Evolutionary conservation across 2,113 vertebrate species (phyloP).

Genomic region (Megaleporinus macrocephalus): DNA sequence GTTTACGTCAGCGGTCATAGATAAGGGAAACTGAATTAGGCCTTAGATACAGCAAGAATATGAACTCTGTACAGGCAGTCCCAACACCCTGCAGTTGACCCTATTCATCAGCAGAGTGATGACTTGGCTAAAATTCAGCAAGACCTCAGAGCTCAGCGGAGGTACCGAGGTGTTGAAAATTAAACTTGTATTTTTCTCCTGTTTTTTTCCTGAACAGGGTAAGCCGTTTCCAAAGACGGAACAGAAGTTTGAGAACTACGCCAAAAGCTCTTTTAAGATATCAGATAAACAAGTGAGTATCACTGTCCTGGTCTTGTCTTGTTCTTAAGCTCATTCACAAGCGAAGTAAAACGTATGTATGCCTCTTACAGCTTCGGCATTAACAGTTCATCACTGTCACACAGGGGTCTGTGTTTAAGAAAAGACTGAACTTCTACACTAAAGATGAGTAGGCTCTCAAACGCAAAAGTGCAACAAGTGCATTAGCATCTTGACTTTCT

Average conservation of each 20-base stretch:
- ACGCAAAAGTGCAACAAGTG: conserved; percentile 8
- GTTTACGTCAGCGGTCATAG: conserved; percentile 43
- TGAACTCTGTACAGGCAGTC: conserved; percentile 16
- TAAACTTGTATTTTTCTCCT: conserved; percentile 28
- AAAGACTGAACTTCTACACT: conserved; percentile 3
- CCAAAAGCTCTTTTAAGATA: conserved; percentile 72
- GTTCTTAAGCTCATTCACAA: background rate
- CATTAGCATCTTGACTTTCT: conserved; percentile 41
- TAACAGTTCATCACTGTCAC: background rate
- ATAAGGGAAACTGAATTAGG: conserved; percentile 46
- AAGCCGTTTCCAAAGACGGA: conserved; percentile 77
- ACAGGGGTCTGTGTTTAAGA: conserved; percentile 23
- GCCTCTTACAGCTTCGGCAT: background rate
- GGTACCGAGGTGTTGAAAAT: conserved; percentile 47
- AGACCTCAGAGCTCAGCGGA: conserved; percentile 46
- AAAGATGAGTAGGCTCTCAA: conserved; percentile 34
- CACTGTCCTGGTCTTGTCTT: background rate
- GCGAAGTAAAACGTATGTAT: background rate
- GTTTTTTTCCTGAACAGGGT: conserved; percentile 66
- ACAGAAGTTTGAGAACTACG: conserved; percentile 81
- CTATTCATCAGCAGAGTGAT: conserved; percentile 40
- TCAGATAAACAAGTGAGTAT: conserved; percentile 76
- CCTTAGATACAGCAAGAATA: conserved; percentile 40
- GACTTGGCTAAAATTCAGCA: conserved; percentile 42
- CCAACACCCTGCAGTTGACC: conserved; percentile 29